Conservation (phyloP, 1,140 invertebrate genomes). For the Danaus melanippus region DNA sequence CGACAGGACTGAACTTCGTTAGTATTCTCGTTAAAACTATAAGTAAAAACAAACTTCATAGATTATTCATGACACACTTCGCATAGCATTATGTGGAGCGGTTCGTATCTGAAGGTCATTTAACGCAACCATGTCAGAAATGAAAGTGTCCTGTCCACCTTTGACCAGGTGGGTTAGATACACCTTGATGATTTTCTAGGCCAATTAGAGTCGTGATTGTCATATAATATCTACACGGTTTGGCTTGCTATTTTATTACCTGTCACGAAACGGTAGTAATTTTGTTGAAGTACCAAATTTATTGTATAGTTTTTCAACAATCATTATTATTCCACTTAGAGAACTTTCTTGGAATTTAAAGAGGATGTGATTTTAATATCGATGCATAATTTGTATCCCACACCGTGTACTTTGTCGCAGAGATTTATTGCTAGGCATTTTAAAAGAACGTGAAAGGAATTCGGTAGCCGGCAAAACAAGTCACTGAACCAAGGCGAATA, state of each 20-base stretch:
- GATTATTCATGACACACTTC: slow-evolving; percentile 3
- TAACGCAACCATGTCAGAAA: slow-evolving; percentile 35
- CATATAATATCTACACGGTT: slow-evolving; percentile 15
- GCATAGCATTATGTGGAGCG: slow-evolving; percentile 14
- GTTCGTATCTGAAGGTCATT: slow-evolving; percentile 27
- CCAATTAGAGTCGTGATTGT: slow-evolving; percentile 26
- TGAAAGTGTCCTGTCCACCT: slow-evolving; percentile 60
- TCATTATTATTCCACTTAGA: no score
- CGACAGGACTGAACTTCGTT: slow-evolving; percentile 88
- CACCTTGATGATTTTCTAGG: slow-evolving; percentile 53
- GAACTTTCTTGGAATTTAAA: no score
- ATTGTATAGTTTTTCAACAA: not conserved
- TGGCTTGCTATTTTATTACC: no score
- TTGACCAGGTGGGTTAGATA: slow-evolving; percentile 58
- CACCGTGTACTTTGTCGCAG: not conserved
- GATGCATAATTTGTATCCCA: no score
- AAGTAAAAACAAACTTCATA: not conserved
- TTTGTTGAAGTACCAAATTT: slow-evolving; percentile 1
- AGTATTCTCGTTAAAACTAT: slow-evolving; percentile 66
- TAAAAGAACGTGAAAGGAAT: slow-evolving; percentile 35
- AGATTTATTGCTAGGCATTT: slow-evolving; percentile 19
- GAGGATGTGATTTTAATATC: no score
- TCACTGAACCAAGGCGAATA: slow-evolving; percentile 30
- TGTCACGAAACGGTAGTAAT: not conserved
- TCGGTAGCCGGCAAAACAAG: slow-evolving; percentile 24